These are phyloP conservation scores for Drosophila punjabiensis DNA, from an alignment of 1,140 invertebrate species.

Conservation along the genomic window DNA sequence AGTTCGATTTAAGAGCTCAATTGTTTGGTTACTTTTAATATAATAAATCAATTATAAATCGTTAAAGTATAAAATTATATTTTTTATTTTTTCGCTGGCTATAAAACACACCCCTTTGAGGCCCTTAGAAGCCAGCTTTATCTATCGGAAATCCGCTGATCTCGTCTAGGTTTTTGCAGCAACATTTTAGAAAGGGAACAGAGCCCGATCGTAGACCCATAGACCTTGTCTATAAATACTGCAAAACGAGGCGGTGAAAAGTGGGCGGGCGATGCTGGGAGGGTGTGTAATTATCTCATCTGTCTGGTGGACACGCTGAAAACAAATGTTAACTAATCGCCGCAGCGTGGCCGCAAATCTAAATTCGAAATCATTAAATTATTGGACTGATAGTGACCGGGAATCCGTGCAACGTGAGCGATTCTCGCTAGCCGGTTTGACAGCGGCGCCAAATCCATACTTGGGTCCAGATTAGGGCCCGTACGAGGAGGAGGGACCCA, in stretches of 20 bases:
- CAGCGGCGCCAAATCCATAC: constrained; percentile 42
- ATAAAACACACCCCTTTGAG: constrained; percentile 14
- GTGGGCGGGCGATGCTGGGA: constrained; percentile 7
- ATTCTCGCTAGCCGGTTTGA: constrained; percentile 39
- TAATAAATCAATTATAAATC: too few species aligned
- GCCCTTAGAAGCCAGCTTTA: constrained; percentile 2
- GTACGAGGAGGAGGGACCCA: constrained; percentile 2
- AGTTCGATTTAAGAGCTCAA: too few species aligned
- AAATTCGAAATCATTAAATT: constrained; percentile 59
- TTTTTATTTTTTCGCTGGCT: too few species aligned
- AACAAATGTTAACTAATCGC: constrained; percentile 78
- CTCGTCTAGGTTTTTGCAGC: constrained; percentile 7
- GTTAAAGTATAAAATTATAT: too few species aligned
- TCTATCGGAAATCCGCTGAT: neutral
- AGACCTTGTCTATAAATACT: constrained; percentile 65
- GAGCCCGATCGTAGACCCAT: constrained; percentile 37
- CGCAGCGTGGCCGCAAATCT: constrained; percentile 59
- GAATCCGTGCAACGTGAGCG: constrained; percentile 42
- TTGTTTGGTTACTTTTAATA: too few species aligned
- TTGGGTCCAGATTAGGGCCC: constrained; percentile 18
- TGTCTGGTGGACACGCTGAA: constrained; percentile 72
- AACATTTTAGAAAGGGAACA: constrained; percentile 11
- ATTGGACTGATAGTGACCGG: constrained; percentile 62
- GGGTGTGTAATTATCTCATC: constrained; percentile 61
- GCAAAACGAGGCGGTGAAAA: constrained; percentile 9